Evolutionary conservation across 1,140 invertebrate species (phyloP).

Genomic region (Kradibia gibbosae): DNA sequence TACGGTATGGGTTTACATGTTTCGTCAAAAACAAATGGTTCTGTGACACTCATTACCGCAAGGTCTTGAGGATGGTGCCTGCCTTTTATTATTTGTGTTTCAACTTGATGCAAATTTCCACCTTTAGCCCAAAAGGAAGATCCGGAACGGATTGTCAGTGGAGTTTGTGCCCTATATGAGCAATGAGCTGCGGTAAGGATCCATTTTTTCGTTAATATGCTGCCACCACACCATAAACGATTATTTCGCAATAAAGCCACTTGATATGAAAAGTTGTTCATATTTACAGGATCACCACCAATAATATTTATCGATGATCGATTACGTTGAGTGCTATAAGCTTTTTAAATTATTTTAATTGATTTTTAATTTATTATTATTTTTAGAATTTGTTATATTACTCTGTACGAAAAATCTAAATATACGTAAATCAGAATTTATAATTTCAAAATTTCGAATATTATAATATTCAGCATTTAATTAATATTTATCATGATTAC

Average conservation of each 20-base stretch:
- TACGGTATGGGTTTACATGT: background rate
- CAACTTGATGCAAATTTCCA: background rate
- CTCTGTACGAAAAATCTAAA: too few relatives aligned
- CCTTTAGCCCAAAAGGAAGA: background rate
- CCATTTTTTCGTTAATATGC: slow-evolving; percentile 74
- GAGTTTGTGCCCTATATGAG: background rate
- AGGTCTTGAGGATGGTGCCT: background rate
- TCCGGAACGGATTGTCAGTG: background rate
- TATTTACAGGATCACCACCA: background rate
- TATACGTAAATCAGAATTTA: too few relatives aligned
- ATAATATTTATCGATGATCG: background rate
- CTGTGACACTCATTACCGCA: background rate
- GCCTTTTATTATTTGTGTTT: background rate
- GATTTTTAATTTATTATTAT: too few relatives aligned
- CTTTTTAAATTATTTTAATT: too few relatives aligned
- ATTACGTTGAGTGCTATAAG: too few relatives aligned
- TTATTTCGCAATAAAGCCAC: background rate
- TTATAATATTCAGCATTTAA: too few relatives aligned
- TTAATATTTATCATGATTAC: too few relatives aligned
- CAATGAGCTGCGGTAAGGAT: slow-evolving; percentile 80
- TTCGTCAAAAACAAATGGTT: background rate
- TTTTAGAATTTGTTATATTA: too few relatives aligned
- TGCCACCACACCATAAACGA: slow-evolving; percentile 74
- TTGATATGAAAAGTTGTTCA: background rate
- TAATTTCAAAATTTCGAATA: too few relatives aligned